phyloP scores from a whole-genome alignment of 1,140 invertebrate genomes.

The Drosophila orosa region DNA sequence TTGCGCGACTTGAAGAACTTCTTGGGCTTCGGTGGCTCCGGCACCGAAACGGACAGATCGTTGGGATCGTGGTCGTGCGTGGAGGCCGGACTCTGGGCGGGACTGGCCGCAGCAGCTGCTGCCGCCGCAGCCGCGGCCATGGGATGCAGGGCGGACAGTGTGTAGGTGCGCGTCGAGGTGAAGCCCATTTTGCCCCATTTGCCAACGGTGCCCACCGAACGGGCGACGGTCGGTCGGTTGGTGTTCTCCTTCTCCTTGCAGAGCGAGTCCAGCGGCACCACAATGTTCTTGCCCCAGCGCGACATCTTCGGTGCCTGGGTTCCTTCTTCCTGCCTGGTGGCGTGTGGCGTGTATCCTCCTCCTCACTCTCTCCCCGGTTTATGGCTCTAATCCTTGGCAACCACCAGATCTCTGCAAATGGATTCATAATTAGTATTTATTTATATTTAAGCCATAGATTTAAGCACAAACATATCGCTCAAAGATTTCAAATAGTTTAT shows the following conservation, averaged over 20 bases:
- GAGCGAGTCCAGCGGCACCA: slow-evolving; percentile 86
- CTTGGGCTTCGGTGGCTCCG: slow-evolving; percentile 89
- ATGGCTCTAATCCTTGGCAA: slow-evolving; percentile 31
- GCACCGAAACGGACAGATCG: slow-evolving; percentile 85
- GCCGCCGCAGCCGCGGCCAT: slow-evolving; percentile 84
- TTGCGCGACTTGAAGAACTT: slow-evolving; percentile 96
- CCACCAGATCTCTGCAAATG: slow-evolving; percentile 28
- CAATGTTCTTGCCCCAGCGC: slow-evolving; percentile 87
- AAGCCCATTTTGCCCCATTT: slow-evolving; percentile 97
- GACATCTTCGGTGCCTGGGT: slow-evolving; percentile 84
- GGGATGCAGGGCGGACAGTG: slow-evolving; percentile 70
- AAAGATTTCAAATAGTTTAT: too few relatives aligned
- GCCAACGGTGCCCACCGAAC: slow-evolving; percentile 94
- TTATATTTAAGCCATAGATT: too few relatives aligned
- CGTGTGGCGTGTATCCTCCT: too few relatives aligned
- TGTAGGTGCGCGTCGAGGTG: slow-evolving; percentile 91
- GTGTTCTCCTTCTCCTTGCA: slow-evolving; percentile 91
- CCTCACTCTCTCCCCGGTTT: slow-evolving; percentile 10
- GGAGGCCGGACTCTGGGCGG: slow-evolving; percentile 86
- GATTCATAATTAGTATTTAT: not conserved
- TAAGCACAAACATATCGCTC: not conserved
- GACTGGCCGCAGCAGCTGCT: slow-evolving; percentile 82
- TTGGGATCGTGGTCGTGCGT: slow-evolving; percentile 84
- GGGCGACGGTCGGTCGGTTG: slow-evolving; percentile 93
- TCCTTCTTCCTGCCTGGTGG: slow-evolving; percentile 1